Conservation (phyloP, 2,888 invertebrate genomes). For the Carpatolechia fugitivella region DNA sequence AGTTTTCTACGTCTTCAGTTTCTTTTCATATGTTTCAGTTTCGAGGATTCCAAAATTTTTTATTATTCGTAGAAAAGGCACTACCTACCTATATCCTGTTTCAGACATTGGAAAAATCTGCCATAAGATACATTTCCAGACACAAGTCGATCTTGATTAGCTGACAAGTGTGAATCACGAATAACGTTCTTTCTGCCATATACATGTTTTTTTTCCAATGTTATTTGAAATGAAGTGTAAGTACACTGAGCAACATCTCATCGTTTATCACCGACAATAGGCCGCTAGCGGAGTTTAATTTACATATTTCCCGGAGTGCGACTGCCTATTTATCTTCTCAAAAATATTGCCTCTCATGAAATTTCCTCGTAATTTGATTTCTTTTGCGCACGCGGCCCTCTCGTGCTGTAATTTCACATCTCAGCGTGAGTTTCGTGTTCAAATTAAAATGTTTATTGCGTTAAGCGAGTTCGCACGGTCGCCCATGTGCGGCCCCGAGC, state of each 20-base stretch:
- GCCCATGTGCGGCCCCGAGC: constrained; percentile 55
- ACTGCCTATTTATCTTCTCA: constrained; percentile 23
- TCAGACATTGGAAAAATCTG: too few species aligned
- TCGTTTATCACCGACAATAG: background rate
- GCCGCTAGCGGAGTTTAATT: constrained; percentile 3
- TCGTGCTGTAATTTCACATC: constrained; percentile 67
- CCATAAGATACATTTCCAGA: too few species aligned
- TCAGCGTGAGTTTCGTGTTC: constrained; percentile 76
- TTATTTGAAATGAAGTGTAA: background rate
- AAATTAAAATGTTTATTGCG: constrained; percentile 79
- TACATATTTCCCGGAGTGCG: constrained; percentile 15
- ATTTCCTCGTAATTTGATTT: constrained; percentile 67
- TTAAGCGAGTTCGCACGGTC: constrained; percentile 75
- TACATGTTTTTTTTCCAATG: too few species aligned
- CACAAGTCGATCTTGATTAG: too few species aligned
- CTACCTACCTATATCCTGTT: too few species aligned
- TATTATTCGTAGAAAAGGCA: too few species aligned
- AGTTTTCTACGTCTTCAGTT: too few species aligned
- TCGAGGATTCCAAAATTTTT: too few species aligned
- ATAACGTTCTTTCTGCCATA: too few species aligned
- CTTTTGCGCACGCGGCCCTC: constrained; percentile 59
- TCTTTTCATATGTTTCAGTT: too few species aligned
- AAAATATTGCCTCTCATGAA: constrained; percentile 44
- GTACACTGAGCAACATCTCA: background rate
- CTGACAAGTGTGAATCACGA: too few species aligned